Conservation (phyloP, 2,888 invertebrate genomes). For the Athrips mouffetella region DNA sequence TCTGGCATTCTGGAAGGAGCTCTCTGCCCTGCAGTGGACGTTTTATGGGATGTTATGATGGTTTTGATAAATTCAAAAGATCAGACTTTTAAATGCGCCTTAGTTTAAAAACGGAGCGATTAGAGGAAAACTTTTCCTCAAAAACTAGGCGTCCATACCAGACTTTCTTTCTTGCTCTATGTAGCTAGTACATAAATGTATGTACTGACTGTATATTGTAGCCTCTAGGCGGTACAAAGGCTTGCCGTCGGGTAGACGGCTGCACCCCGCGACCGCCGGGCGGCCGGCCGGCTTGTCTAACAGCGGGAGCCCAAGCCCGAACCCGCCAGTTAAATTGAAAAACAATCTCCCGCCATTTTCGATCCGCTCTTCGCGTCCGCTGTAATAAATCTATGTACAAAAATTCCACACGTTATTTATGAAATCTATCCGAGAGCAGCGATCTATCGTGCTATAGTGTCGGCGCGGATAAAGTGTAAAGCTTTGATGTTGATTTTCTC, state of each 20-base stretch:
- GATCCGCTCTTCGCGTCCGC: constrained; percentile 34
- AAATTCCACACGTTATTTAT: constrained; percentile 78
- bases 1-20: no score
- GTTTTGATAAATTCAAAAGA: no score
- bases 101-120: no score
- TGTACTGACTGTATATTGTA: constrained; percentile 9
- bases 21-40: no score
- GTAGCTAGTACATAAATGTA: constrained; percentile 2
- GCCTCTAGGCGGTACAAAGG: constrained; percentile 25
- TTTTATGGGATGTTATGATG: no score
- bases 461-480: constrained; percentile 31
- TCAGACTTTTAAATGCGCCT: no score
- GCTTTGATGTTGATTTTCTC: neutral
- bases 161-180: no score
- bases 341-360: constrained; percentile 79
- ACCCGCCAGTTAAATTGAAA: constrained; percentile 71
- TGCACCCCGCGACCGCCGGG: constrained; percentile 25
- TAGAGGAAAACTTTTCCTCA: no score
- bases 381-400: constrained; percentile 79
- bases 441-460: constrained; percentile 54
- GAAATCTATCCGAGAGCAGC: constrained; percentile 66
- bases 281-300: constrained; percentile 57
- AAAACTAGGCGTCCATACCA: no score
- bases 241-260: constrained; percentile 22
- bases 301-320: constrained; percentile 61